Conservation (phyloP, 2,797 vertebrate species). For the Halcyon badia region DNA sequence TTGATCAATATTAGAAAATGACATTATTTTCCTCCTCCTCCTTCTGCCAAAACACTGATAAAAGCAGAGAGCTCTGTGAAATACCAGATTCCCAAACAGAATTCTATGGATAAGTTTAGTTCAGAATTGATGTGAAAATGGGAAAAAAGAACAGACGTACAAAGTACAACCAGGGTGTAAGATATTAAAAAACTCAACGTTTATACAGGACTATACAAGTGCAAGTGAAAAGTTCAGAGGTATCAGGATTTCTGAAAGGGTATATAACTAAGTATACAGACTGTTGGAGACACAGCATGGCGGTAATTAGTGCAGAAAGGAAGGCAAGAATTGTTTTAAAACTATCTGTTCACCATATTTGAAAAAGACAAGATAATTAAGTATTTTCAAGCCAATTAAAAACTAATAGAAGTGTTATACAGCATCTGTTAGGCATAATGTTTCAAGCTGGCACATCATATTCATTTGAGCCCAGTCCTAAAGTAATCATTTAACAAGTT, state of each 20-base stretch:
- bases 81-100: neutral
- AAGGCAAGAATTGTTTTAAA: neutral
- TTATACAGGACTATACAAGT: neutral
- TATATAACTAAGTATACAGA: neutral
- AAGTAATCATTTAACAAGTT: conserved; percentile 29
- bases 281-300: neutral
- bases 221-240: neutral
- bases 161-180: neutral
- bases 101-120: neutral
- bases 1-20: neutral
- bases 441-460: neutral
- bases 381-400: conserved; percentile 30
- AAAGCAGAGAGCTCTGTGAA: neutral
- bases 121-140: neutral
- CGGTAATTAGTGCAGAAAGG: neutral
- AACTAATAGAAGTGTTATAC: conserved; percentile 6
- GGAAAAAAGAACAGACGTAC: neutral
- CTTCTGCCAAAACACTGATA: neutral
- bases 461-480: neutral
- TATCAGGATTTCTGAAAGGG: neutral
- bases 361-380: conserved; percentile 13
- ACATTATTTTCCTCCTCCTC: neutral
- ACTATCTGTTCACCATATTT: neutral
- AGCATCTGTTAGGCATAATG: conserved; percentile 21
- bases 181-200: neutral